Evolutionary conservation across 1,140 invertebrate genomes (phyloP).

Genomic region (Aricia agestis): DNA sequence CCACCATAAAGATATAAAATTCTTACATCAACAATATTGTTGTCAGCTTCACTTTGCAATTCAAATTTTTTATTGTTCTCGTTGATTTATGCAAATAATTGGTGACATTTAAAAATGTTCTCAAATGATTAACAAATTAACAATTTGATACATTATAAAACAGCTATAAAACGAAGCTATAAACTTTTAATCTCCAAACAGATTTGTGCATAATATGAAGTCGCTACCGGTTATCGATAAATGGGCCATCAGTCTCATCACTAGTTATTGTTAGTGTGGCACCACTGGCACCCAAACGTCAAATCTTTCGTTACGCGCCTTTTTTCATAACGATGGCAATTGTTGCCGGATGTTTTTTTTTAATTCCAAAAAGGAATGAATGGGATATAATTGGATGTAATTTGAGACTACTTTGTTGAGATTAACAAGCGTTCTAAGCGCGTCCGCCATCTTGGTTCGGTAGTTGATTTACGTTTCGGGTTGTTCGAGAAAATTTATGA

Average conservation of each 20-base stretch:
- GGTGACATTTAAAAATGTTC: not conserved
- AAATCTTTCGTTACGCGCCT: slow-evolving; percentile 63
- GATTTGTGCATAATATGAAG: not conserved
- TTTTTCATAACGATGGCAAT: slow-evolving; percentile 68
- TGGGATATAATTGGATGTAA: slow-evolving; percentile 73
- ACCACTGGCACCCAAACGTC: slow-evolving; percentile 37
- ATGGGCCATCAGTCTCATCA: slow-evolving; percentile 36
- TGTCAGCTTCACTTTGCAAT: not conserved
- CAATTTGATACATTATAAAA: not conserved
- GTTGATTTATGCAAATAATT: not conserved
- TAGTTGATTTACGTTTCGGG: slow-evolving; percentile 60
- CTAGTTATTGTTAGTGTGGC: slow-evolving; percentile 51
- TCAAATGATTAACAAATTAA: not conserved
- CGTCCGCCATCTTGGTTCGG: slow-evolving; percentile 60
- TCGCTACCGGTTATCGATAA: slow-evolving; percentile 30
- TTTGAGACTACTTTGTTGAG: slow-evolving; percentile 68
- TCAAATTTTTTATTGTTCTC: not conserved
- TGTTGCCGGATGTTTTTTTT: slow-evolving; percentile 59
- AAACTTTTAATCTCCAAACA: not conserved
- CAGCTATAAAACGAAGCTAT: not conserved
- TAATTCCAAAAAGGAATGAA: slow-evolving; percentile 65
- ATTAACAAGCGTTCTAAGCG: slow-evolving; percentile 59
- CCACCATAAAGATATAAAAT: not conserved
- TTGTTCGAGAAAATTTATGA: slow-evolving; percentile 46
- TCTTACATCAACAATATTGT: not conserved